Evolutionary conservation across 1,140 invertebrate genomes (phyloP).

Genomic region (Drosophila orosa): DNA sequence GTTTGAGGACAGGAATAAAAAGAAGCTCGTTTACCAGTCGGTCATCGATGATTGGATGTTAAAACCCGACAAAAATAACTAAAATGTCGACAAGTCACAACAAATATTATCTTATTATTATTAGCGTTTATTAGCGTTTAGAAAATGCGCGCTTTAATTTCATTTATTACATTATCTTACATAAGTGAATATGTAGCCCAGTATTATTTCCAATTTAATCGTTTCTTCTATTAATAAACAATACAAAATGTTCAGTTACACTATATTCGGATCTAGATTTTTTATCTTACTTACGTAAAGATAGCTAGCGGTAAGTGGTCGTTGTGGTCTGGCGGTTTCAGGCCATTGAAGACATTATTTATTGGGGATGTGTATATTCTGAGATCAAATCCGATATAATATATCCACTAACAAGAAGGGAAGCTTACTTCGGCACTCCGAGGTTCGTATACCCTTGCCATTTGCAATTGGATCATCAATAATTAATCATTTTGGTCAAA

Average conservation of each 20-base stretch:
- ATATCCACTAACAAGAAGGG: no score
- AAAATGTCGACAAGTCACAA: background rate
- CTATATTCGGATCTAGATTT: background rate
- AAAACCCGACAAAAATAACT: constrained; percentile 1
- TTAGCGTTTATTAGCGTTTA: background rate
- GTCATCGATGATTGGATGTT: constrained; percentile 51
- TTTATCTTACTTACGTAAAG: no score
- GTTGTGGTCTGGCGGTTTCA: no score
- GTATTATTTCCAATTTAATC: constrained; percentile 8
- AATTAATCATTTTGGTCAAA: no score
- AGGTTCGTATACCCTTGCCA: no score
- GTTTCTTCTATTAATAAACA: background rate
- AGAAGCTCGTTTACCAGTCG: constrained; percentile 40
- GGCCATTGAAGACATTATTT: no score
- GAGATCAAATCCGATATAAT: no score
- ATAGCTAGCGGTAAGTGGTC: no score
- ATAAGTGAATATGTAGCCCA: constrained; percentile 41
- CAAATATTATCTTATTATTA: background rate
- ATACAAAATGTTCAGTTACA: background rate
- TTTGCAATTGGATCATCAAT: no score
- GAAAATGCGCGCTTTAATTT: constrained; percentile 22
- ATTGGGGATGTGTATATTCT: no score
- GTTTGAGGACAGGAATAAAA: constrained; percentile 22
- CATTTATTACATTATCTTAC: constrained; percentile 9
- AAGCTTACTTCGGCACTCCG: no score